These are phyloP conservation scores for Dipodomys merriami DNA, from an alignment of 2,113 vertebrate species.

Conservation along the genomic window DNA sequence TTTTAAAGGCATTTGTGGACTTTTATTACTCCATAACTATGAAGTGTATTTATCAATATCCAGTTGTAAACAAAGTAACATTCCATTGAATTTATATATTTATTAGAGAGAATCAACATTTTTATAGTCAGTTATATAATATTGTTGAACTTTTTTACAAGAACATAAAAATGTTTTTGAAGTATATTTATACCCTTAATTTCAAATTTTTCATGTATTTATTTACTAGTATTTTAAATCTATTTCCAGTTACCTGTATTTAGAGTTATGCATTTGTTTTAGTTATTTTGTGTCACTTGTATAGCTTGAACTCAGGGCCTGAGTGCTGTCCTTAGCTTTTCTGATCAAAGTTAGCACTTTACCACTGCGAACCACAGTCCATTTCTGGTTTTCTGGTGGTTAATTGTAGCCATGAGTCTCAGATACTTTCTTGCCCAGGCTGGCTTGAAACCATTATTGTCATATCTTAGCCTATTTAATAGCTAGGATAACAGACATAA, in stretches of 20 bases:
- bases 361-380: too few species aligned
- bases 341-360: too few species aligned
- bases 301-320: too few species aligned
- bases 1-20: neutral
- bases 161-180: conserved; percentile 10
- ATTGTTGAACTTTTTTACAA: neutral
- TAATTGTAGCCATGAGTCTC: too few species aligned
- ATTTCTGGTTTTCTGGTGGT: too few species aligned
- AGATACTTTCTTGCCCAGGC: too few species aligned
- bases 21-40: conserved; percentile 29
- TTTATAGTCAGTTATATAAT: neutral
- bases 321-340: too few species aligned
- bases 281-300: neutral
- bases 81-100: neutral
- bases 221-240: neutral
- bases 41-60: neutral
- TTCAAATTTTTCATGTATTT: conserved; percentile 29
- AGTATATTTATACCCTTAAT: neutral
- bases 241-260: neutral
- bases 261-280: neutral
- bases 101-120: conserved; percentile 1
- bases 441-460: too few species aligned
- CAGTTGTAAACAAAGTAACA: neutral
- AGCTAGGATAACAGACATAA: too few species aligned
- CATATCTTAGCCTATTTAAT: too few species aligned